These are phyloP conservation scores for Agelastica alni DNA, from an alignment of 2,888 invertebrate species.

Conservation along the genomic window DNA sequence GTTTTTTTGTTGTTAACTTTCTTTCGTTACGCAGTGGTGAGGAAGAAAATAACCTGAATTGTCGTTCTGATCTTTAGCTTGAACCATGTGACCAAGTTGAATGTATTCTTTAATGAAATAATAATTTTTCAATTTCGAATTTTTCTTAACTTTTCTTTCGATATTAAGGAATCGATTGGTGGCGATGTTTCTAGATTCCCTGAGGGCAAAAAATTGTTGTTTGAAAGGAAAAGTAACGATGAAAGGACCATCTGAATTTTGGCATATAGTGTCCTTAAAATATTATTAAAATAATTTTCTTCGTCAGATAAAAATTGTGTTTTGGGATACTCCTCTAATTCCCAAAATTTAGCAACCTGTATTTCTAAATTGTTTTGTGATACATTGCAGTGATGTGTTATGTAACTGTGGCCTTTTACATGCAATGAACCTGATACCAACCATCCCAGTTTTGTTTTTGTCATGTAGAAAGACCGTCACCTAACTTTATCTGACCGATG, in stretches of 20 bases:
- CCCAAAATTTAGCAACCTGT: no score
- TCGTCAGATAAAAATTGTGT: neutral
- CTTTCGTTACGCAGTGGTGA: slow-evolving; percentile 40
- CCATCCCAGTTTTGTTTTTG: slow-evolving; percentile 1
- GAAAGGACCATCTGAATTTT: neutral
- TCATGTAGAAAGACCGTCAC: slow-evolving; percentile 3
- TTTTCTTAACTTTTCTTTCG: neutral
- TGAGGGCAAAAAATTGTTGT: neutral
- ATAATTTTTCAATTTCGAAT: neutral
- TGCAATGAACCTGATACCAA: neutral
- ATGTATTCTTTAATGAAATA: neutral
- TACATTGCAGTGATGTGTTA: neutral
- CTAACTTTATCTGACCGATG: slow-evolving; percentile 3
- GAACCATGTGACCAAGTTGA: neutral
- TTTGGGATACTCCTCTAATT: neutral
- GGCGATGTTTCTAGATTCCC: neutral
- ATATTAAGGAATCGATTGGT: neutral
- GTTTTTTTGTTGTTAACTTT: no score
- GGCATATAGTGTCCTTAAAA: neutral
- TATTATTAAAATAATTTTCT: neutral
- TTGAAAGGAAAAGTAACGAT: neutral
- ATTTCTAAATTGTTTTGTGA: neutral
- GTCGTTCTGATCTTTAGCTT: slow-evolving; percentile 11
- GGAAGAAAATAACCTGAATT: slow-evolving; percentile 27
- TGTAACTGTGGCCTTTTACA: neutral